phyloP scores from a whole-genome alignment of 92 coral and sea anemone species.

The Scolanthus callimorphus region DNA sequence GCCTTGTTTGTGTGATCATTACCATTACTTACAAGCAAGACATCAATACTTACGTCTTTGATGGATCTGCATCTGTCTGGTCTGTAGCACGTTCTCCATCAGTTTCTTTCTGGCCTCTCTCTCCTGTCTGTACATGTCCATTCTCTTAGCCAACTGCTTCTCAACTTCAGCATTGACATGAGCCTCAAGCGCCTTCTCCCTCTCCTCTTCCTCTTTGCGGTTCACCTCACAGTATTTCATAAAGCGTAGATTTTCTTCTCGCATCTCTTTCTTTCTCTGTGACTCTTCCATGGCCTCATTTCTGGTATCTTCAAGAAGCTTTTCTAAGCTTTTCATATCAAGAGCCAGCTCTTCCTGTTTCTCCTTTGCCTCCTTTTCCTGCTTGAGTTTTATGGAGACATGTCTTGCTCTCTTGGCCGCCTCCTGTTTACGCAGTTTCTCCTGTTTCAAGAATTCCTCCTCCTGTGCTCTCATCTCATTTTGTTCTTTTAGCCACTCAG shows the following conservation, averaged over 20 bases:
- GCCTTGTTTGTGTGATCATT: too few species aligned
- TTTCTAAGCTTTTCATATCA: conserved; percentile 89
- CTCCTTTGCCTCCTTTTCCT: conserved; percentile 92
- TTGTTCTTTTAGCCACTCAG: conserved; percentile 95
- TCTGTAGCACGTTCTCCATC: conserved; percentile 78
- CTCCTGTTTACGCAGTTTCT: conserved; percentile 74
- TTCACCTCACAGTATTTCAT: conserved; percentile 91
- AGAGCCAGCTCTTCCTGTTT: conserved; percentile 90
- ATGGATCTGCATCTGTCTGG: conserved; percentile 76
- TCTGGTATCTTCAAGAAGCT: conserved; percentile 89
- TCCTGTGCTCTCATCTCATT: conserved; percentile 76
- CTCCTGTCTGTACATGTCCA: conserved; percentile 71
- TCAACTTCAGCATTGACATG: conserved; percentile 89
- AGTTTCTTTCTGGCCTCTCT: conserved; percentile 81
- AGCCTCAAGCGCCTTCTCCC: conserved; percentile 74
- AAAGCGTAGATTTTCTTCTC: conserved; percentile 92
- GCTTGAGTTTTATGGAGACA: conserved; percentile 82
- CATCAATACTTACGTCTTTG: conserved; percentile 81
- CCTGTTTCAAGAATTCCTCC: conserved; percentile 82
- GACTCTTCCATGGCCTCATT: conserved; percentile 88
- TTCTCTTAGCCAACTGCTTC: conserved; percentile 84
- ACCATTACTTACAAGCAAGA: too few species aligned
- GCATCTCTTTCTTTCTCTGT: conserved; percentile 86
- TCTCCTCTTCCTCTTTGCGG: conserved; percentile 80
- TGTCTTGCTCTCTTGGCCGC: conserved; percentile 88